Evolutionary conservation across 2,113 vertebrate species (phyloP).

Genomic region (Lepus timidus): DNA sequence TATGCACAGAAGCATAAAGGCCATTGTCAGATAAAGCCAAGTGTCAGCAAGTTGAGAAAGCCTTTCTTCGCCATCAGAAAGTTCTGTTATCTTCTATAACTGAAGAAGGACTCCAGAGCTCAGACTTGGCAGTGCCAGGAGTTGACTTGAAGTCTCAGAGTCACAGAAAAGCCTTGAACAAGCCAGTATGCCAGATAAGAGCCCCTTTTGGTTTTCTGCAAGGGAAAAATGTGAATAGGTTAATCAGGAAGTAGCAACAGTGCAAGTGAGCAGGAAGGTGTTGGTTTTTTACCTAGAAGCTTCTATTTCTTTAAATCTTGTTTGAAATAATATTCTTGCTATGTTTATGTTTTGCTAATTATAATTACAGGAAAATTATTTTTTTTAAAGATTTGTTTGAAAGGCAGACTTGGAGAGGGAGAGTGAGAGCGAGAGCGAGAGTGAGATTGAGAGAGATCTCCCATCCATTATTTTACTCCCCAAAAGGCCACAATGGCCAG

Average conservation of each 20-base stretch:
- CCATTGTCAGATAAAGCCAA: conserved; percentile 32
- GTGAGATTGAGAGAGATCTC: too few species aligned
- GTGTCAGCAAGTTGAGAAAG: conserved; percentile 45
- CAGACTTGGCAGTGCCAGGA: conserved; percentile 51
- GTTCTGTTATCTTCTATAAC: conserved; percentile 39
- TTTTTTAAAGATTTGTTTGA: neutral
- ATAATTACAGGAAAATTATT: neutral
- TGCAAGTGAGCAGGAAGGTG: neutral
- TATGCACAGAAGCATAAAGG: conserved; percentile 45
- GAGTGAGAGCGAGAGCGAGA: too few species aligned
- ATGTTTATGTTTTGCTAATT: conserved; percentile 29
- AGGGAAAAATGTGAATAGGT: neutral
- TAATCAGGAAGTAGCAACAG: neutral
- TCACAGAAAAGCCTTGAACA: neutral
- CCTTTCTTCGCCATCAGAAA: conserved; percentile 54
- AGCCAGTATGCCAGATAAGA: neutral
- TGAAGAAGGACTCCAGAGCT: conserved; percentile 41
- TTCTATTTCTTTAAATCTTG: conserved; percentile 56
- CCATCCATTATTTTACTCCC: too few species aligned
- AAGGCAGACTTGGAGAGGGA: too few species aligned
- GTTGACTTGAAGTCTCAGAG: conserved; percentile 34
- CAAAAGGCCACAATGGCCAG: too few species aligned
- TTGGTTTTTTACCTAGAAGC: neutral
- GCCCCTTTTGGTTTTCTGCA: neutral
- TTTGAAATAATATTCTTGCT: neutral